Evolutionary conservation across 2,113 vertebrate genomes (phyloP).

Genomic region (Chiloscyllium plagiosum): DNA sequence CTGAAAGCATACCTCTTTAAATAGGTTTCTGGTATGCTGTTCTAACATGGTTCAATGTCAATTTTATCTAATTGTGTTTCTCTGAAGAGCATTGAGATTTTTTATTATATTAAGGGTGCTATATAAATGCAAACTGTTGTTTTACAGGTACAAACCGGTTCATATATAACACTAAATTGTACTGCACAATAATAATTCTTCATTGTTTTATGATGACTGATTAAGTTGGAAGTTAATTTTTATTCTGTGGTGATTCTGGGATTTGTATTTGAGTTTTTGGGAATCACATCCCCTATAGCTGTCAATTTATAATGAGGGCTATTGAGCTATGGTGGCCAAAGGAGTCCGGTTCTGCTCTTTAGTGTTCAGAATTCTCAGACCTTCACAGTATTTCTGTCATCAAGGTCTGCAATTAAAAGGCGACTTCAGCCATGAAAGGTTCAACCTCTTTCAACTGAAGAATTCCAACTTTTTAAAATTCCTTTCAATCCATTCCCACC

Average conservation of each 20-base stretch:
- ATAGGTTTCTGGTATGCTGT: not conserved
- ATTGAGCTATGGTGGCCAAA: not conserved
- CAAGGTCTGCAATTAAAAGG: not conserved
- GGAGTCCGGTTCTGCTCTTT: not conserved
- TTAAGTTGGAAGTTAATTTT: not conserved
- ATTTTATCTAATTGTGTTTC: not conserved
- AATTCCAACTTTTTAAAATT: not conserved
- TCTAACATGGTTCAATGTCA: not conserved
- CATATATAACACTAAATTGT: not conserved
- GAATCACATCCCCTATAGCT: not conserved
- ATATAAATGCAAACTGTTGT: not conserved
- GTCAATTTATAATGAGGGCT: not conserved
- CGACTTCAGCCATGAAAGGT: not conserved
- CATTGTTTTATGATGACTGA: not conserved
- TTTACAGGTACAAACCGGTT: not conserved
- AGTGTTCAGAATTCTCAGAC: not conserved
- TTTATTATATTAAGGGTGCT: not conserved
- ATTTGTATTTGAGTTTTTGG: not conserved
- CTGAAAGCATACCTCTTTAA: not conserved
- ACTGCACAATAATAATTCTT: not conserved
- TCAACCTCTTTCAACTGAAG: not conserved
- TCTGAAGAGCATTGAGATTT: not conserved
- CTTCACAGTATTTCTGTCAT: not conserved
- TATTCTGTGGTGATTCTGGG: not conserved
- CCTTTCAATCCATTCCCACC: constrained; percentile 8